Evolutionary conservation across 1,140 invertebrate species (phyloP).

Genomic region (Magallana angulata): DNA sequence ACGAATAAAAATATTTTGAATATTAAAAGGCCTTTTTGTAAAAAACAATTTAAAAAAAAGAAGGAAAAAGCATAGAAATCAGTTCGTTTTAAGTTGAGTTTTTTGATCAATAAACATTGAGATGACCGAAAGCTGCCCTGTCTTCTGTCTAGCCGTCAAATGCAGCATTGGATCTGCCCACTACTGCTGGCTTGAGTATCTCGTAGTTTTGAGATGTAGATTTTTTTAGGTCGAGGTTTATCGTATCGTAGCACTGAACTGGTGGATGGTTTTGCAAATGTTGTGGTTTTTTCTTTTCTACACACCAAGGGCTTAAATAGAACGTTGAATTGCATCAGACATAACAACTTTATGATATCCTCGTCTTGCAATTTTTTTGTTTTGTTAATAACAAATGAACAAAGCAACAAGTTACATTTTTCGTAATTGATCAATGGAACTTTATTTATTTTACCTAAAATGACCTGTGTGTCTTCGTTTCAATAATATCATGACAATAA

Average conservation of each 20-base stretch:
- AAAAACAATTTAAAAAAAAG: too few relatives aligned
- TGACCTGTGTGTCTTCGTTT: background rate
- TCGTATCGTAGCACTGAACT: background rate
- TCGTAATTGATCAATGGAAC: too few relatives aligned
- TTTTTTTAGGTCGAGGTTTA: background rate
- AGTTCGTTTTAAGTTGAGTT: too few relatives aligned
- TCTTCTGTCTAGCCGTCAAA: background rate
- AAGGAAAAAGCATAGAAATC: too few relatives aligned
- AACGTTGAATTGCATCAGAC: background rate
- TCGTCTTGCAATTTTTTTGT: background rate
- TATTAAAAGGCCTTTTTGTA: too few relatives aligned
- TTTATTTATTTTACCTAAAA: background rate
- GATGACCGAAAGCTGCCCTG: background rate
- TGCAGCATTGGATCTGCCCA: background rate
- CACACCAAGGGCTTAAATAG: background rate
- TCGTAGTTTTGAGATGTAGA: background rate
- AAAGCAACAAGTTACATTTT: too few relatives aligned
- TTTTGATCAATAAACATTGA: too few relatives aligned
- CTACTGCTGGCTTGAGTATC: background rate
- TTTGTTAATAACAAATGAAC: background rate
- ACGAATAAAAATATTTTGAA: too few relatives aligned
- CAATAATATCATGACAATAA: background rate
- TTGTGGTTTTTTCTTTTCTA: too few relatives aligned
- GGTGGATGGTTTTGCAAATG: background rate
- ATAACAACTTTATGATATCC: too few relatives aligned